Evolutionary conservation across 2,113 vertebrate genomes (phyloP).

Genomic region (Mustela nigripes): DNA sequence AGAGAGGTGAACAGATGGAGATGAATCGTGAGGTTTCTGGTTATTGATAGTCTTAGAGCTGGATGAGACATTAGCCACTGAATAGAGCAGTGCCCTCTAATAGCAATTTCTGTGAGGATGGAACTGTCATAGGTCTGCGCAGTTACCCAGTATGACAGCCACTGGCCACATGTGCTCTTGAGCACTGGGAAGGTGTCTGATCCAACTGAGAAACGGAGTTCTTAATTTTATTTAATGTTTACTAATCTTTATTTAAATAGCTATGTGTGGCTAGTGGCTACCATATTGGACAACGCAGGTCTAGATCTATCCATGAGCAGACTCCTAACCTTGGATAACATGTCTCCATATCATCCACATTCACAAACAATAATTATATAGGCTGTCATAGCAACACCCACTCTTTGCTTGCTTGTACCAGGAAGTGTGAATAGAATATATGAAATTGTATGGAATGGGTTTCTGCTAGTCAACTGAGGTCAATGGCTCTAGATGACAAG

Average conservation of each 20-base stretch:
- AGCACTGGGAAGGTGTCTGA: not conserved
- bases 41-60: not conserved
- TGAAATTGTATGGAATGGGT: not conserved
- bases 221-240: not conserved
- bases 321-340: not conserved
- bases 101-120: not conserved
- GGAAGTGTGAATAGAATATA: not conserved
- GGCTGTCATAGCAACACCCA: not conserved
- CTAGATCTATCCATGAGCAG: not conserved
- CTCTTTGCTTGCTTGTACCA: slow-evolving; percentile 31
- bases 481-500: not conserved
- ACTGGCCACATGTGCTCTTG: not conserved
- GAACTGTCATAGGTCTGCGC: not conserved
- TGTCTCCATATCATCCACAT: not conserved
- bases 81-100: not conserved
- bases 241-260: not conserved
- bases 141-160: not conserved
- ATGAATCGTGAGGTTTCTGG: not conserved
- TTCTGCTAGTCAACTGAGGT: not conserved
- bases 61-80: not conserved
- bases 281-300: not conserved
- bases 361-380: not conserved
- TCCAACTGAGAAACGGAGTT: not conserved
- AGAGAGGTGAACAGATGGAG: not conserved
- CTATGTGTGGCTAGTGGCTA: not conserved